phyloP scores from a whole-genome alignment of 2,888 invertebrate species.

The Baronia brevicornis region DNA sequence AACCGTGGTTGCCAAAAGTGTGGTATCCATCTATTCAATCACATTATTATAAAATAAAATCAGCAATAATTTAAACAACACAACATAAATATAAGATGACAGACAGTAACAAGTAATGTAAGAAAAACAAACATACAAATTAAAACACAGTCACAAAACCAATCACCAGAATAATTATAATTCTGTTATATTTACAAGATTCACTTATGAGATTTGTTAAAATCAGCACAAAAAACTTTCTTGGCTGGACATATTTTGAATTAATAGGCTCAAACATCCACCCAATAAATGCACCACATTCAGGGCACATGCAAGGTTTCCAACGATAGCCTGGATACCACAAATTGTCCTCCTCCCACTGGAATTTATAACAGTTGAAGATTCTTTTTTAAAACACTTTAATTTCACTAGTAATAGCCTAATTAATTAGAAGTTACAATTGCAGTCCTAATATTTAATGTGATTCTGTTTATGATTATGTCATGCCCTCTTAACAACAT shows the following conservation, averaged over 20 bases:
- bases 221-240: slow-evolving; percentile 41
- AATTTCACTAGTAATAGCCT: too few species aligned
- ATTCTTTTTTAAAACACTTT: too few species aligned
- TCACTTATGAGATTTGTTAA: slow-evolving; percentile 42
- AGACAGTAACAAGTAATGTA: too few species aligned
- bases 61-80: too few species aligned
- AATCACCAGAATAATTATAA: slow-evolving; percentile 18
- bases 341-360: slow-evolving; percentile 70
- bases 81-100: too few species aligned
- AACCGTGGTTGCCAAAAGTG: too few species aligned
- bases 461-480: too few species aligned
- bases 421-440: too few species aligned
- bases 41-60: too few species aligned
- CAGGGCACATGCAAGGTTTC: slow-evolving; percentile 74
- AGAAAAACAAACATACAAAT: slow-evolving; percentile 17
- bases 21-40: too few species aligned
- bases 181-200: slow-evolving; percentile 44
- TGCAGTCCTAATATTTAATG: too few species aligned
- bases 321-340: slow-evolving; percentile 78
- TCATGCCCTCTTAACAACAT: too few species aligned
- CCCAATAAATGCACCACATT: slow-evolving; percentile 74
- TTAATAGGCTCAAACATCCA: slow-evolving; percentile 68
- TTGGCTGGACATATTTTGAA: slow-evolving; percentile 21
- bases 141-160: slow-evolving; percentile 21
- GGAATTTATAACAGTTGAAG: slow-evolving; percentile 35